Evolutionary conservation across 2,888 invertebrate genomes (phyloP).

Genomic region (Desoria tigrina): DNA sequence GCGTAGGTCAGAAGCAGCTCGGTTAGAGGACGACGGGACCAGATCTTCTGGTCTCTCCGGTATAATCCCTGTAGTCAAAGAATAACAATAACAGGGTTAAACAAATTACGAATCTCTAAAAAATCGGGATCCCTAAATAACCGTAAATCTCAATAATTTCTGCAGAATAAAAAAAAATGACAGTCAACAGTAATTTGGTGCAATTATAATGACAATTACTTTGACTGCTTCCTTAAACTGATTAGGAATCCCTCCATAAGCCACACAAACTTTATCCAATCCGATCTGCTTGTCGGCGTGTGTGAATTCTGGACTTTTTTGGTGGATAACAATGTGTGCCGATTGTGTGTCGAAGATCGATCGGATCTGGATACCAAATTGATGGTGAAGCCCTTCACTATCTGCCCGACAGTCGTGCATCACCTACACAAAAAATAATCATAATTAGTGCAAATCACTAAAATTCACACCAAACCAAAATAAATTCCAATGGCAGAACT

Average conservation of each 20-base stretch:
- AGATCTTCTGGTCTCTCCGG: constrained; percentile 74
- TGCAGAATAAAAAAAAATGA: too few relatives aligned
- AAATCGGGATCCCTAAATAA: too few relatives aligned
- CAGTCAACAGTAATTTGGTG: too few relatives aligned
- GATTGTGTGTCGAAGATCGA: constrained; percentile 6
- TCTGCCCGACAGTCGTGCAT: constrained; percentile 7
- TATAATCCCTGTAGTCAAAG: constrained; percentile 83
- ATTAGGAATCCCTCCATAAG: not conserved
- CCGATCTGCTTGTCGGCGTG: not conserved
- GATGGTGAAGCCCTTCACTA: not conserved
- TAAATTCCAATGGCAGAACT: too few relatives aligned
- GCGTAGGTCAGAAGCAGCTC: constrained; percentile 90
- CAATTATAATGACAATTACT: constrained; percentile 35
- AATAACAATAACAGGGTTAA: too few relatives aligned
- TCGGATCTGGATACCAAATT: not conserved
- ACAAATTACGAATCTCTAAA: too few relatives aligned
- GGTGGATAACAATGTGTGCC: not conserved
- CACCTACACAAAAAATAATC: too few relatives aligned
- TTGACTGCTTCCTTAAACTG: constrained; percentile 10
- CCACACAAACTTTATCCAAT: constrained; percentile 6
- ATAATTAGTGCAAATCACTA: too few relatives aligned
- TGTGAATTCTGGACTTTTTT: not conserved
- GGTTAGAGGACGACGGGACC: constrained; percentile 82
- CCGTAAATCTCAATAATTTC: too few relatives aligned
- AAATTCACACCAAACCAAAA: too few relatives aligned